These are phyloP conservation scores for Seriola dumerili DNA, from an alignment of 2,113 vertebrate species.

Conservation along the genomic window DNA sequence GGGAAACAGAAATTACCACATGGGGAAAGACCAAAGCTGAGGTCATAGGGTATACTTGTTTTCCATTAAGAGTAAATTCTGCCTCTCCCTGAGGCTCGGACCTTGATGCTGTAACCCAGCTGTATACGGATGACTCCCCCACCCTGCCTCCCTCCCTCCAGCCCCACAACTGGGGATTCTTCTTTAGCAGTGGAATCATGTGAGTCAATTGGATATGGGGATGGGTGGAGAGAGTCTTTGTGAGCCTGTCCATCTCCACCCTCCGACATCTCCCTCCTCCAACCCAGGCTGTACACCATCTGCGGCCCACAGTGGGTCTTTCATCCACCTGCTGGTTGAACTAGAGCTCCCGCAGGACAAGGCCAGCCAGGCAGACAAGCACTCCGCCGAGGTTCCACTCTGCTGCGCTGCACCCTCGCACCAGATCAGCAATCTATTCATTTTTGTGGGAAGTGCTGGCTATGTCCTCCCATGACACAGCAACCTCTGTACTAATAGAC, in stretches of 20 bases:
- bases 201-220: slow-evolving; percentile 53
- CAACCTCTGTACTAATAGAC: slow-evolving; percentile 33
- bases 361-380: slow-evolving; percentile 37
- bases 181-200: slow-evolving; percentile 50
- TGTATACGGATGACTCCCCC: slow-evolving; percentile 45
- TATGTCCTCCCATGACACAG: slow-evolving; percentile 58
- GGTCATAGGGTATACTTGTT: slow-evolving; percentile 56
- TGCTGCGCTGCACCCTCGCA: slow-evolving; percentile 25
- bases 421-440: slow-evolving; percentile 46
- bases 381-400: slow-evolving; percentile 21
- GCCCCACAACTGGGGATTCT: slow-evolving; percentile 62
- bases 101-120: slow-evolving; percentile 67
- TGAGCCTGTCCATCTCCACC: slow-evolving; percentile 61
- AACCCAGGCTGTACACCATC: slow-evolving; percentile 71
- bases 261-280: slow-evolving; percentile 56
- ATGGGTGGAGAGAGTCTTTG: slow-evolving; percentile 53
- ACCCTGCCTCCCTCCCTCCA: slow-evolving; percentile 5
- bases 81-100: slow-evolving; percentile 52
- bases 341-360: slow-evolving; percentile 63
- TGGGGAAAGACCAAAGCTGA: slow-evolving; percentile 54
- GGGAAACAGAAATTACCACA: slow-evolving; percentile 62
- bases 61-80: slow-evolving; percentile 67
- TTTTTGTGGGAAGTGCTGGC: slow-evolving; percentile 27
- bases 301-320: slow-evolving; percentile 70
- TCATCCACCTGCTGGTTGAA: slow-evolving; percentile 65